phyloP scores from a whole-genome alignment of 2,888 invertebrate species.

The Lamellibrachia columna region DNA sequence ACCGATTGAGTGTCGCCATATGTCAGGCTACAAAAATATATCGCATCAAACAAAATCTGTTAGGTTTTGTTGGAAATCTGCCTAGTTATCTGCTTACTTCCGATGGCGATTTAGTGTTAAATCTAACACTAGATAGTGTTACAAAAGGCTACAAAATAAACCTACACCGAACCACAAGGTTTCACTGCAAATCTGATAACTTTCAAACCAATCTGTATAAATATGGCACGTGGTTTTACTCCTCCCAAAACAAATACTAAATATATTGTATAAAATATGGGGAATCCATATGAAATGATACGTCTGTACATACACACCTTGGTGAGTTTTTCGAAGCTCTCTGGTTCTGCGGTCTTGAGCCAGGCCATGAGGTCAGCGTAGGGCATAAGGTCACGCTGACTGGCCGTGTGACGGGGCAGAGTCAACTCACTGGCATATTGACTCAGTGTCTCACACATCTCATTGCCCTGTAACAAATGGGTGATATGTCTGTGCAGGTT shows the following conservation, averaged over 20 bases:
- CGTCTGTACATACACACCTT: slow-evolving; percentile 65
- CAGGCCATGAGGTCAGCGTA: slow-evolving; percentile 93
- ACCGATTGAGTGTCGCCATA: no score
- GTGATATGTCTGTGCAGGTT: neutral
- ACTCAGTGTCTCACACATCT: slow-evolving; percentile 75
- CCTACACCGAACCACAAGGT: no score
- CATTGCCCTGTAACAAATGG: slow-evolving; percentile 70
- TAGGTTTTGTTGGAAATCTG: no score
- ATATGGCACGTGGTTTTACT: no score
- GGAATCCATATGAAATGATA: neutral
- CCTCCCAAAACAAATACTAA: neutral
- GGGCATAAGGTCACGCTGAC: slow-evolving; percentile 86
- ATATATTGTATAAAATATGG: neutral
- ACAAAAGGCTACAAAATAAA: no score
- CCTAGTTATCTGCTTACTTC: no score
- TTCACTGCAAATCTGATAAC: no score
- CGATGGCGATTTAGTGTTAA: no score
- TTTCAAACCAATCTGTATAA: no score
- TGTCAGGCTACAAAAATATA: no score
- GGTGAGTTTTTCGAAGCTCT: slow-evolving; percentile 79
- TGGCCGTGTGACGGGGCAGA: slow-evolving; percentile 79
- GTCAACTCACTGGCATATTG: slow-evolving; percentile 68
- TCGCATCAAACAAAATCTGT: no score
- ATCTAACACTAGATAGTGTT: no score
- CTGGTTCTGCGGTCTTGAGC: slow-evolving; percentile 86